These are phyloP conservation scores for Drosophila paracracens DNA, from an alignment of 2,888 invertebrate genomes.

Conservation along the genomic window DNA sequence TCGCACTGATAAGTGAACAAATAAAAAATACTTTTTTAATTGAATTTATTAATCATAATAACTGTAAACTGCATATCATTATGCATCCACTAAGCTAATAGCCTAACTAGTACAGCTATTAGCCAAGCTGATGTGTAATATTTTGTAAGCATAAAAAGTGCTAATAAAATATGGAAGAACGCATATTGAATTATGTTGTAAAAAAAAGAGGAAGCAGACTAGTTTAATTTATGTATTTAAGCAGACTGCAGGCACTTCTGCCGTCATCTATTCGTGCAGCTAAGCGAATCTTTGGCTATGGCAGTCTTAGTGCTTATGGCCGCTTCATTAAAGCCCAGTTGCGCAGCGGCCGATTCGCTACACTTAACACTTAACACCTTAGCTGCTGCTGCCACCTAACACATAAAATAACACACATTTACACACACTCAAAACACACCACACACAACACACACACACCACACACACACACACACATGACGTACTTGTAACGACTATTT, in stretches of 20 bases:
- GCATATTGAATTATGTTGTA: constrained; percentile 13
- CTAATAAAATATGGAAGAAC: constrained; percentile 9
- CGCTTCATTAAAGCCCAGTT: constrained; percentile 60
- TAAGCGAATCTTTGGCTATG: constrained; percentile 6
- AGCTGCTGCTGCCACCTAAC: not conserved
- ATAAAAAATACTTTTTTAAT: too few relatives aligned
- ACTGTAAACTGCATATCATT: too few relatives aligned
- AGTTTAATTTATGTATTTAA: constrained; percentile 28
- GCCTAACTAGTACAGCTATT: not conserved
- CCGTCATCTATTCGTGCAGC: constrained; percentile 4
- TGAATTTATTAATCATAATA: too few relatives aligned
- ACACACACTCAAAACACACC: constrained; percentile 3
- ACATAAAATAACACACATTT: not conserved
- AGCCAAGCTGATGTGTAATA: not conserved
- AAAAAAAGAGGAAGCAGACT: not conserved
- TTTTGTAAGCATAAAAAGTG: not conserved
- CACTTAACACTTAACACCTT: constrained; percentile 47
- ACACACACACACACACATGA: constrained; percentile 3
- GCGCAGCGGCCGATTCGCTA: constrained; percentile 48
- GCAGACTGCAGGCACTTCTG: constrained; percentile 18
- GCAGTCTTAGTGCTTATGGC: constrained; percentile 18
- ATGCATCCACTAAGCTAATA: not conserved
- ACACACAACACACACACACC: not conserved
- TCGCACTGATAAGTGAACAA: not conserved
- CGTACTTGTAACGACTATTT: constrained; percentile 49